Evolutionary conservation across 2,888 invertebrate genomes (phyloP), one percentile per base, ranked within the genome.

Genomic region (Caenorhabditis zanzibari): DNA sequence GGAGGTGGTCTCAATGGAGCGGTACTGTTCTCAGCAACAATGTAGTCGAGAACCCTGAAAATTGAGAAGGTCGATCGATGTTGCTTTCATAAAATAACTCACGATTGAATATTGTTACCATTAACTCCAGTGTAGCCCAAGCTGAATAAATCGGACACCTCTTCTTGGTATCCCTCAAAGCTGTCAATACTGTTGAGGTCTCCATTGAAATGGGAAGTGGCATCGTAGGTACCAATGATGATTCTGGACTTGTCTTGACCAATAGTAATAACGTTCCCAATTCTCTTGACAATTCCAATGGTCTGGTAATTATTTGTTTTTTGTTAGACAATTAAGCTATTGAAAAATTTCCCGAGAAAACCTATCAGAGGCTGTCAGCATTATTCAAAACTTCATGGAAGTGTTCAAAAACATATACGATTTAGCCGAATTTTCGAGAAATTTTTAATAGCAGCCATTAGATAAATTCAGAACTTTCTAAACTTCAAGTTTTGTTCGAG

Each of bases 21-120:
- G 2, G 82, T 77, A 35, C 16, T 77, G 61, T 79, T 83, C 24
- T 79, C 71, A 2, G 38, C 9, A n/a, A 38, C 14, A 24, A 79
- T 74, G 49, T 19, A 83, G 44, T 79, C 69, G 14, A 79, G 56
- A 5, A 83, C 26, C 12, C 82, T 77, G 38, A 76, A 76, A 58
- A 16, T 16, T n/a, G n/a, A n/a, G n/a, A n/a, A n/a, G n/a, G n/a
- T n/a, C n/a, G n/a, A n/a, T n/a, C n/a, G n/a, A 16, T 47, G 0
- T n/a, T n/a, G 38, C 6, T n/a, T 24, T 58, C 4, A 38, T n/a
- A 22, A n/a, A 64, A 41, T 38, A 19, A 32, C 63, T 69, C 22
- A 86, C 86, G 74, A 76, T 73, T 85, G 74, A 52, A 87, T 79
- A 41, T 87, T 87, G 71, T 87, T 87, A 79, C 87, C 87, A 28